phyloP scores from a whole-genome alignment of 2,888 invertebrate species.

The Drosophila demipolita region DNA sequence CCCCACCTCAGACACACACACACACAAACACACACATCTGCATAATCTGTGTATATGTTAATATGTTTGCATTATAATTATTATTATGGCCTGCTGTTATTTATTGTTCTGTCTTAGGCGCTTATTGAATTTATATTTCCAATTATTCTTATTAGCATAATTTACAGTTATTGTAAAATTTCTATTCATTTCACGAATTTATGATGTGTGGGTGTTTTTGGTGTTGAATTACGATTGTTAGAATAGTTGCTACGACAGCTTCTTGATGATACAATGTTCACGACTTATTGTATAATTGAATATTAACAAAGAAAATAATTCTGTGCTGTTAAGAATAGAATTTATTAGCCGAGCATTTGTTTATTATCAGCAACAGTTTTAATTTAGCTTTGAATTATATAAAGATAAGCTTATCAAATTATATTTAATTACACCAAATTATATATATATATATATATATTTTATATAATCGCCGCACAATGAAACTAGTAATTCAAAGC shows the following conservation, averaged over 20 bases:
- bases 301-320: background rate
- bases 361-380: background rate
- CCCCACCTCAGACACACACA: slow-evolving; percentile 37
- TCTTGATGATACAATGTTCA: background rate
- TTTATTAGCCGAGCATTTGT: background rate
- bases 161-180: slow-evolving; percentile 4
- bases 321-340: background rate
- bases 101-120: slow-evolving; percentile 59
- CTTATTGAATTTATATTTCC: slow-evolving; percentile 67
- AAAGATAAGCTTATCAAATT: background rate
- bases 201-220: background rate
- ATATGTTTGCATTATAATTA: slow-evolving; percentile 25
- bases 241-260: slow-evolving; percentile 4
- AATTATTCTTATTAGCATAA: slow-evolving; percentile 47
- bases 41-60: background rate
- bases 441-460: too few relatives aligned
- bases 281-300: slow-evolving; percentile 15
- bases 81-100: slow-evolving; percentile 36
- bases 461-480: background rate
- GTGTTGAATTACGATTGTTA: background rate
- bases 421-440: too few relatives aligned
- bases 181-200: slow-evolving; percentile 14
- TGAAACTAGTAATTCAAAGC: background rate
- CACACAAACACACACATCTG: background rate
- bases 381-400: background rate